Base-by-base conservation (phyloP, 1,140 invertebrate genomes). In the Ceratitis capitata region DNA sequence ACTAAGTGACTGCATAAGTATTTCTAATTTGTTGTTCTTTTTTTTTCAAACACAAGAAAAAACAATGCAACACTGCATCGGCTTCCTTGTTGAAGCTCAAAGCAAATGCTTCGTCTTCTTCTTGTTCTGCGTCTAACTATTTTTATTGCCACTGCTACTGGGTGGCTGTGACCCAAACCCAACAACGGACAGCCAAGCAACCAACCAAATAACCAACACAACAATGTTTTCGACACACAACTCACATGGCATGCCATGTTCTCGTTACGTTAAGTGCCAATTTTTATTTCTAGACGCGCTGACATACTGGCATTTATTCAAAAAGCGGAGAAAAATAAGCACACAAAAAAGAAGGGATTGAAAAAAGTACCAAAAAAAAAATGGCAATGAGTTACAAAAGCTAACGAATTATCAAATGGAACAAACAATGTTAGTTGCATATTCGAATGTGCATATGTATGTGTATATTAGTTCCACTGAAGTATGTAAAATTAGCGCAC, bases 221-320 rank as follows among this genome's bases (percentile, higher is more conserved):
- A n/a, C n/a, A n/a, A n/a, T n/a, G n/a, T n/a, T n/a, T n/a, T n/a
- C n/a, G n/a, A n/a, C n/a, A n/a, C n/a, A 10, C 69, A 39, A 78
- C 69, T 78, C 69, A 78, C 69, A 78, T 78, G 69, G 69, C 69
- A 78, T 45, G 69, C 69, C 69, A 78, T 78, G 69, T 78, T 45
- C 69, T 26, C 39, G 69, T 78, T 78, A 78, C 69, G 69, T 78
- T 45, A 78, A 78, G 35, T 78, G 69, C 69, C 69, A 78, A 78
- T 45, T 78, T 78, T 78, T 78, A 45, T 78, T 78, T 78, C 69
- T 78, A 78, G 39, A 78, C 39, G 39, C 69, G 35, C 69, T 74
- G 69, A 74, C 69, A 74, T 19, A 74, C 69, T 74, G 35, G 69
- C 69, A 74, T 45, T 74, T 74, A 74, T 74, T 74, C 69, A 74